Evolutionary conservation across 2,113 vertebrate species (phyloP), one percentile per base, ranked within the genome.

Genomic region (Nerophis ophidion): DNA sequence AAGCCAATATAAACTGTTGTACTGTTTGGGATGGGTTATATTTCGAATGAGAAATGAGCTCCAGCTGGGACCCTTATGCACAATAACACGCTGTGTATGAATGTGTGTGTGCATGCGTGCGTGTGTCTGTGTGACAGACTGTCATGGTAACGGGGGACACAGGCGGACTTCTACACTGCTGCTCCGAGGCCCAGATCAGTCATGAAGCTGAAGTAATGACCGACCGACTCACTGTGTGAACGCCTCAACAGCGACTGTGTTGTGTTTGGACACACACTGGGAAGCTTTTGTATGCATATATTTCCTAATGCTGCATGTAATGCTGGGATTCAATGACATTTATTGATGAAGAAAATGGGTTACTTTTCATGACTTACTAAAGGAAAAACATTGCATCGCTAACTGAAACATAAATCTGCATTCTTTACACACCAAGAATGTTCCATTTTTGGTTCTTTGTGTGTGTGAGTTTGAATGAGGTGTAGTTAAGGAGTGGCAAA

Each of bases 31-130:
- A 48, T 60, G 57, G 67, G 34, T 17, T 46, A 48, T 8, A 8
- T 56, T 61, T 63, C 46, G 54, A 64, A 48, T 60, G 17, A 69
- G 34, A 68, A 75, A 84, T 77, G 5, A 54, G 75, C 44, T 60
- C 76, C 79, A 84, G 76, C 82, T 81, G 80, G 63, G 62, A 57
- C 7, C 15, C 48, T 42, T 36, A 48, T 12, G 34, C 46, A 80
- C 68, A 75, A 76, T 66, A 68, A 73, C 52, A 45, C 69, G 60
- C 48, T 64, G 63, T 80, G 71, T 66, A n/a, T 10, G 36, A 36
- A 15, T 26, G 26, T 26, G 26, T 26, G 26, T 3, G 26, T 26
- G 26, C 9, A 8, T 40, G 38, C 2, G 38, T 12, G 9, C 12
- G 40, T 42, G 40, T 42, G 40, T 42, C 9, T 7, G 40, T 5